A percentile compares a stretch with the other conserved stretches of the same genome.
These are phyloP conservation scores for Ecdyonurus torrentis DNA, from an alignment of 2,888 invertebrate genomes.

Conservation along the genomic window DNA sequence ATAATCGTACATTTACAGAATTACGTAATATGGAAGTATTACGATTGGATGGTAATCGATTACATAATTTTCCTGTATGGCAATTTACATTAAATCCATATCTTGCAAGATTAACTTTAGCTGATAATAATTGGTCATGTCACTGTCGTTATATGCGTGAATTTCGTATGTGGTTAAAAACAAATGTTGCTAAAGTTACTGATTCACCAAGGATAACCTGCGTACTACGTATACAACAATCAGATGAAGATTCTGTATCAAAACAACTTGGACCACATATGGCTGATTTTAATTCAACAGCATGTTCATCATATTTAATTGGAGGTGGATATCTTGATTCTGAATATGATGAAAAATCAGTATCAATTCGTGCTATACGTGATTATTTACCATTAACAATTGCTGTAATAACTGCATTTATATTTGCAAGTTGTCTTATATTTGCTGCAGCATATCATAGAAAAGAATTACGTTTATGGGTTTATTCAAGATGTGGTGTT, in stretches of 20 bases:
- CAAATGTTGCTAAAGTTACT: slow-evolving; percentile 61
- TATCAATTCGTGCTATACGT: slow-evolving; percentile 59
- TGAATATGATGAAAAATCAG: slow-evolving; percentile 17
- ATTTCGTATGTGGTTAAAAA: slow-evolving; percentile 62
- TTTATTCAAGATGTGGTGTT: slow-evolving; percentile 69
- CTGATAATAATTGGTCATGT: slow-evolving; percentile 80
- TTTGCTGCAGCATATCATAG: slow-evolving; percentile 68
- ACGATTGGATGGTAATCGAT: slow-evolving; percentile 66
- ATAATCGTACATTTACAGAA: slow-evolving; percentile 67
- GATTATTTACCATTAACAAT: slow-evolving; percentile 64
- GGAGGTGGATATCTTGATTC: not conserved
- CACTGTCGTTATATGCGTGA: slow-evolving; percentile 70
- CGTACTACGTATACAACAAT: slow-evolving; percentile 32
- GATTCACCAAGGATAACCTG: slow-evolving; percentile 64
- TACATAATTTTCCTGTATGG: slow-evolving; percentile 72
- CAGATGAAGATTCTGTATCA: slow-evolving; percentile 39
- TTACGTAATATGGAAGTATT: slow-evolving; percentile 69
- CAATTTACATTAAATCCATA: slow-evolving; percentile 68
- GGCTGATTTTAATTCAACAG: slow-evolving; percentile 46
- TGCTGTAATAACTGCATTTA: slow-evolving; percentile 59
- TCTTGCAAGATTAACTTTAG: slow-evolving; percentile 68
- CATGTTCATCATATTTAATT: not conserved
- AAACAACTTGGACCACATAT: slow-evolving; percentile 50
- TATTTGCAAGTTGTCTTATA: slow-evolving; percentile 56
- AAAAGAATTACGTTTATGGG: slow-evolving; percentile 67